These are phyloP conservation scores for Kradibia gibbosae DNA, from an alignment of 1,140 invertebrate species.

Conservation along the genomic window DNA sequence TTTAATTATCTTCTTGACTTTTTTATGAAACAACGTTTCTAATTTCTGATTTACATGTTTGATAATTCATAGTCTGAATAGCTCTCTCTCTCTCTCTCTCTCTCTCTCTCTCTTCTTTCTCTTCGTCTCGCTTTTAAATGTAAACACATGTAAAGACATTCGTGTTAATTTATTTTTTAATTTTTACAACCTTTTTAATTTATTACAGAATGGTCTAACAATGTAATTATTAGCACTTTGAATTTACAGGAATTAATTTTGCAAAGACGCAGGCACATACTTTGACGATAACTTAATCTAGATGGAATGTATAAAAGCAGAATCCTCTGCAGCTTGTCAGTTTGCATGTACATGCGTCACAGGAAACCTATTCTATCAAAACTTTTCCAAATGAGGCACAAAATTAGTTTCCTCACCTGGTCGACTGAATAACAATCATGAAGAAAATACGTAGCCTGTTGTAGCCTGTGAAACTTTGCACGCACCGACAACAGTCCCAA, in stretches of 20 bases:
- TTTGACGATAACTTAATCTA: neutral
- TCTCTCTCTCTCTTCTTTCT: too few relatives aligned
- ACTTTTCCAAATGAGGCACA: slow-evolving; percentile 12
- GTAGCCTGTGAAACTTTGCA: neutral
- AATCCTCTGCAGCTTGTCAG: neutral
- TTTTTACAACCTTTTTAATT: too few relatives aligned
- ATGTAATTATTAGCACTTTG: too few relatives aligned
- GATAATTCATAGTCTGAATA: too few relatives aligned
- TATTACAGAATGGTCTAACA: too few relatives aligned
- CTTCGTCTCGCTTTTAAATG: too few relatives aligned
- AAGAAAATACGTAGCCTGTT: neutral
- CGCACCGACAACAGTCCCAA: neutral
- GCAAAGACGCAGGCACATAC: neutral
- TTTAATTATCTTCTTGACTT: too few relatives aligned
- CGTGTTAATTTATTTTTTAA: too few relatives aligned
- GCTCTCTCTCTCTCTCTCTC: too few relatives aligned
- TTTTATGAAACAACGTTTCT: too few relatives aligned
- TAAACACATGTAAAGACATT: too few relatives aligned
- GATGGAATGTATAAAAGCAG: neutral
- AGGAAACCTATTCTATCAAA: neutral
- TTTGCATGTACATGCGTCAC: neutral
- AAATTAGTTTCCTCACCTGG: slow-evolving; percentile 34
- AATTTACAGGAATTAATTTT: neutral
- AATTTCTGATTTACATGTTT: too few relatives aligned
- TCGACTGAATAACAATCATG: neutral